Percentiles rank a stretch among this genome's conserved stretches.
phyloP scores from a whole-genome alignment of 92 coral and sea anemone genomes.

The Parazoanthus atlanticus region DNA sequence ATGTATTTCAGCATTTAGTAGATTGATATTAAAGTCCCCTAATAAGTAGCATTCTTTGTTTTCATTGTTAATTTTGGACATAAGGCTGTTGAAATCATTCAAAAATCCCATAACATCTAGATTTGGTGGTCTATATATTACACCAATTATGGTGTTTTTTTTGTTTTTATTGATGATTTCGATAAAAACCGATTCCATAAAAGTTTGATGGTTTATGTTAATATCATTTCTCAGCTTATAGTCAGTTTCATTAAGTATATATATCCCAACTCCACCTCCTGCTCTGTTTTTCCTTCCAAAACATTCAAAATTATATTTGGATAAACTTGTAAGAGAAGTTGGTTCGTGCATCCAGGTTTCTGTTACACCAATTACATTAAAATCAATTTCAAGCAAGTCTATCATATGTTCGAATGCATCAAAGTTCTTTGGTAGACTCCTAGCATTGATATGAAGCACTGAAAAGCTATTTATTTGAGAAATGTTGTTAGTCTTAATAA shows the following conservation, averaged over 20 bases:
- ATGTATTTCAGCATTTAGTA: constrained; percentile 17
- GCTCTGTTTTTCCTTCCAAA: constrained; percentile 14
- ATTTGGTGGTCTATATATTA: constrained; percentile 42
- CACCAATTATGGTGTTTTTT: constrained; percentile 36
- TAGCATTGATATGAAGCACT: constrained; percentile 14
- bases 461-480: constrained; percentile 21
- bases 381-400: constrained; percentile 14
- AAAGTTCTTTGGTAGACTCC: constrained; percentile 34
- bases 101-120: constrained; percentile 23
- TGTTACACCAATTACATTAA: constrained; percentile 27
- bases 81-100: not conserved
- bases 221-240: not conserved
- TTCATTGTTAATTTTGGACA: constrained; percentile 35
- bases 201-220: not conserved
- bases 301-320: constrained; percentile 26
- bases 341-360: constrained; percentile 23
- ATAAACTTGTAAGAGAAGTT: constrained; percentile 14
- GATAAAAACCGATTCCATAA: constrained; percentile 27
- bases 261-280: constrained; percentile 21
- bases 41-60: constrained; percentile 33
- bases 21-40: constrained; percentile 47
- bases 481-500: not conserved
- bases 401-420: constrained; percentile 23
- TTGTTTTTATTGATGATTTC: constrained; percentile 28
- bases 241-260: constrained; percentile 24